phyloP scores from a whole-genome alignment of 2,113 vertebrate species.

The Salvelinus fontinalis region DNA sequence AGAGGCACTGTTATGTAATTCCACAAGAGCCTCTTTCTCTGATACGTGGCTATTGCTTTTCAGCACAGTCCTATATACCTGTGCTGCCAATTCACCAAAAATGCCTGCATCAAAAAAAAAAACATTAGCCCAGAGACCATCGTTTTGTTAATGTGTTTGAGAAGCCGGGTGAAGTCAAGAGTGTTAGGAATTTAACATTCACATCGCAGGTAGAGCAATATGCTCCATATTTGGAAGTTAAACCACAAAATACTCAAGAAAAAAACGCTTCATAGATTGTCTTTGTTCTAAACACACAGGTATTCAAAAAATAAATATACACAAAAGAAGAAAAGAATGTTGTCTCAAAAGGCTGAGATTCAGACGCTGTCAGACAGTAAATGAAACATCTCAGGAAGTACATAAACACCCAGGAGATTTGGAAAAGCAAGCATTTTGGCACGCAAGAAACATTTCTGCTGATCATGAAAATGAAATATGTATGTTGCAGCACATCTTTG shows the following conservation, averaged over 20 bases:
- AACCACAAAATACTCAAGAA: background rate
- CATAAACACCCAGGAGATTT: background rate
- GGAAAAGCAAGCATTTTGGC: background rate
- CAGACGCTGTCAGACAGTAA: background rate
- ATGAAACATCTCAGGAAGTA: background rate
- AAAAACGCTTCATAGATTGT: background rate
- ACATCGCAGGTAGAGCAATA: background rate
- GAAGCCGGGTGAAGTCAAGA: background rate
- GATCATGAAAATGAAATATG: background rate
- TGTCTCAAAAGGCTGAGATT: background rate
- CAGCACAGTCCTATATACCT: slow-evolving; percentile 20
- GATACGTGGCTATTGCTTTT: slow-evolving; percentile 27
- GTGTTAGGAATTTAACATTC: background rate
- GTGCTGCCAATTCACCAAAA: slow-evolving; percentile 16
- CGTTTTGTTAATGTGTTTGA: background rate
- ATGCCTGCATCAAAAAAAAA: background rate
- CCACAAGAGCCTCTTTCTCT: slow-evolving; percentile 42
- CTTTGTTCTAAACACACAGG: background rate
- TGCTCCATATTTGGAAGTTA: background rate
- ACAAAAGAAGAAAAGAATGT: too few species aligned
- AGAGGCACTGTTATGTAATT: slow-evolving; percentile 62
- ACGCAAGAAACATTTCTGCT: background rate
- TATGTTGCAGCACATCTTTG: background rate
- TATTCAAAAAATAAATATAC: background rate
- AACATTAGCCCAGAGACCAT: background rate